phyloP scores from a whole-genome alignment of 2,888 invertebrate genomes.

The Eupsilia transversa region DNA sequence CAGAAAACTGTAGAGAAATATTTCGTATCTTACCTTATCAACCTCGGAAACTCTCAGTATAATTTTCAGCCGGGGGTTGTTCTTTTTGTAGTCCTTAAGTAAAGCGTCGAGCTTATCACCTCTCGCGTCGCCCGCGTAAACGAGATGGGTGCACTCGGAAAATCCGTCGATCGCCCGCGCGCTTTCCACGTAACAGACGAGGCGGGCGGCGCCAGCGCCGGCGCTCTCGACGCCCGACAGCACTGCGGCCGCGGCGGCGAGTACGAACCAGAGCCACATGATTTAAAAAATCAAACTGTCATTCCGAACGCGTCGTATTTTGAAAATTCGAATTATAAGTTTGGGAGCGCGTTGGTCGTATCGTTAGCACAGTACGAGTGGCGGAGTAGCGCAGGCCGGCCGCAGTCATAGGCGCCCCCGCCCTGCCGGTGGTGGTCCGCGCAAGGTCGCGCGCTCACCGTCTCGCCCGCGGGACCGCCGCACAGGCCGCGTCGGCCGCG shows the following conservation, averaged over 20 bases:
- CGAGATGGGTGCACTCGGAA: slow-evolving; percentile 89
- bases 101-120: slow-evolving; percentile 85
- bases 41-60: slow-evolving; percentile 89
- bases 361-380: slow-evolving; percentile 85
- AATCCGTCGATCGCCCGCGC: slow-evolving; percentile 77
- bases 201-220: slow-evolving; percentile 87
- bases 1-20: slow-evolving; percentile 5
- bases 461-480: slow-evolving; percentile 68
- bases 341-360: slow-evolving; percentile 83
- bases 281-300: slow-evolving; percentile 78
- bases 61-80: slow-evolving; percentile 88
- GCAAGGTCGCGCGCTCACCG: slow-evolving; percentile 86
- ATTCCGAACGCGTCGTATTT: slow-evolving; percentile 78
- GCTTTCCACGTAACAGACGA: slow-evolving; percentile 86
- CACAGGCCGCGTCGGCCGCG: slow-evolving; percentile 37
- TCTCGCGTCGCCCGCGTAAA: slow-evolving; percentile 85
- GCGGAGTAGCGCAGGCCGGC: slow-evolving; percentile 72
- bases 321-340: slow-evolving; percentile 67
- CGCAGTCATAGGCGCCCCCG: slow-evolving; percentile 87
- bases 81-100: slow-evolving; percentile 87
- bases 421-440: slow-evolving; percentile 74
- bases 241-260: slow-evolving; percentile 79
- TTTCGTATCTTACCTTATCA: slow-evolving; percentile 89
- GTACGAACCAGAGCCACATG: slow-evolving; percentile 85
- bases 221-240: slow-evolving; percentile 76